Base-by-base conservation (phyloP, 2,797 vertebrate species). In the Hyperoplus immaculatus region DNA sequence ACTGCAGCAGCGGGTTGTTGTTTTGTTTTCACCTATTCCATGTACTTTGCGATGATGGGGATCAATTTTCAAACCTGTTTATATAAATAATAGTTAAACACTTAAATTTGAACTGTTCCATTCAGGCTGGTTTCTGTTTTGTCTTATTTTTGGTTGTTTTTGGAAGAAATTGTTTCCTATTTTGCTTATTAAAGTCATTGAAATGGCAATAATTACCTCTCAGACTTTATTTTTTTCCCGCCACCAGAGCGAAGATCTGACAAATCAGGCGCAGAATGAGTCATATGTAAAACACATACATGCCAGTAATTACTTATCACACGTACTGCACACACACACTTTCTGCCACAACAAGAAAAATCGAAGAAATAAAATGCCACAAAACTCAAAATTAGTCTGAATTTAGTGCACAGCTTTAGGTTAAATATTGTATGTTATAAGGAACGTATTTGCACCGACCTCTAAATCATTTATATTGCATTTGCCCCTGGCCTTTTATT, bases 91-190 rank as follows among this genome's bases (percentile, higher is more conserved):
- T 96, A 96, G 96, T 96, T 96, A 94, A 96, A 96, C 96, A 97
- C 96, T 97, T 97, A 97, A 97, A 97, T 96, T 97, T 97, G 96
- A 97, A 97, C 96, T 97, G 96, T 98, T 98, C 96, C 97, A 98
- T 99, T 98, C 97, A 99, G 97, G 97, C 97, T 99, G 98, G 97
- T 98, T 99, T 99, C 97, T 99, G 98, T 98, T 97, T 97, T 95
- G 97, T 98, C 96, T 97, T 96, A 96, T 96, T 96, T 93, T 95
- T 88, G 90, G 92, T 95, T 95, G 95, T 96, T 96, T 95, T 96
- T 95, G 93, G 92, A 95, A 95, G 91, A 98, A 98, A 97, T 97
- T 95, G 95, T 99, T 99, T 98, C 97, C 97, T 99, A 98, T 98
- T 99, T 99, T 99, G 97, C 97, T 99, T 98, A 99, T 98, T 98